A percentile compares a stretch with the other conserved stretches of the same genome.
Evolutionary conservation across 2,888 invertebrate genomes (phyloP).

Genomic region (Cryptus viduatorius): DNA sequence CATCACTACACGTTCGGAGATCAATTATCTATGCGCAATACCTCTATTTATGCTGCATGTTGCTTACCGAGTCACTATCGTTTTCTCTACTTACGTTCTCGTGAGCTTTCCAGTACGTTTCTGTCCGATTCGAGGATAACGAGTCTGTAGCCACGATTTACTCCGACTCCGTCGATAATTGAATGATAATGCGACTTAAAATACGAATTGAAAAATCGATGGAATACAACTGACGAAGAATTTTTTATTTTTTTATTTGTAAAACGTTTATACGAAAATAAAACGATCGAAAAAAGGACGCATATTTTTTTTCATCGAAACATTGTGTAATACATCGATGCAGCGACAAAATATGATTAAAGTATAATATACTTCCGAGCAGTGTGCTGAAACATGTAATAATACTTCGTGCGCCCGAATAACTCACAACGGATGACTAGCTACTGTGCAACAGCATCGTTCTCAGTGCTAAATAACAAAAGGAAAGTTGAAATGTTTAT

Average conservation of each 20-base stretch:
- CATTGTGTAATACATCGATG: neutral
- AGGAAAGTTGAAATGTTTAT: conserved; percentile 56
- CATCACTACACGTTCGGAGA: conserved; percentile 44
- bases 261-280: no score
- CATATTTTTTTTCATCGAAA: neutral
- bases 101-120: conserved; percentile 3
- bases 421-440: conserved; percentile 42
- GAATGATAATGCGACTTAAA: no score
- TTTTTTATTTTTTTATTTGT: no score
- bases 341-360: neutral
- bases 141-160: conserved; percentile 15
- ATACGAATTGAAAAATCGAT: no score
- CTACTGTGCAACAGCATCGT: conserved; percentile 1
- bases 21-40: conserved; percentile 40
- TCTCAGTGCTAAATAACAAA: conserved; percentile 34
- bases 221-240: no score
- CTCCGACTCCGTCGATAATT: neutral
- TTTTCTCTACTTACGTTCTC: conserved; percentile 32
- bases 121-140: conserved; percentile 27
- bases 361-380: neutral
- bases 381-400: conserved; percentile 29
- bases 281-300: neutral
- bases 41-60: conserved; percentile 23
- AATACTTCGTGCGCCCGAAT: neutral
- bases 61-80: conserved; percentile 11